Evolutionary conservation across 2,888 invertebrate genomes (phyloP).

Genomic region (Azorinus chamasolen): DNA sequence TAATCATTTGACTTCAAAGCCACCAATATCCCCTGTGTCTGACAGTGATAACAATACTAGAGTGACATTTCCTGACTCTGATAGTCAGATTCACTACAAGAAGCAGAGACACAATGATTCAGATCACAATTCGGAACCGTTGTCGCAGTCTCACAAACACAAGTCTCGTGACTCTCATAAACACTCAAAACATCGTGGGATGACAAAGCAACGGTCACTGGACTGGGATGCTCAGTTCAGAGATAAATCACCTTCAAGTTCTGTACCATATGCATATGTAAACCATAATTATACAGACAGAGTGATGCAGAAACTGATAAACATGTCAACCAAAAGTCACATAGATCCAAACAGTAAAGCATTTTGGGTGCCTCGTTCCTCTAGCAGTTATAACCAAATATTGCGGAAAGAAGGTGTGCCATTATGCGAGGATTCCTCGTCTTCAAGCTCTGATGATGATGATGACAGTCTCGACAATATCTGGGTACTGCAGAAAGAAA

Average conservation of each 20-base stretch:
- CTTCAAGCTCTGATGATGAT: constrained; percentile 72
- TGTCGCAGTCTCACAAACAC: constrained; percentile 68
- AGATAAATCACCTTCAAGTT: constrained; percentile 68
- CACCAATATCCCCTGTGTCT: constrained; percentile 59
- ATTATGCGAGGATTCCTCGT: constrained; percentile 75
- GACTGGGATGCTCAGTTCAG: constrained; percentile 82
- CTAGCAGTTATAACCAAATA: constrained; percentile 75
- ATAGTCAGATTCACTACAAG: constrained; percentile 72
- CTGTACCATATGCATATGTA: constrained; percentile 81
- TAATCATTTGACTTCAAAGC: constrained; percentile 45
- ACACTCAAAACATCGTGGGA: constrained; percentile 70
- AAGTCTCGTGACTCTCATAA: constrained; percentile 68
- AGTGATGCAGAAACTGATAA: constrained; percentile 79
- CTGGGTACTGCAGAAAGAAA: constrained; percentile 80
- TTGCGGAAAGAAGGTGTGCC: constrained; percentile 55
- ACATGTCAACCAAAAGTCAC: constrained; percentile 73
- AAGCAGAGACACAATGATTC: constrained; percentile 73
- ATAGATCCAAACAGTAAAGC: constrained; percentile 70
- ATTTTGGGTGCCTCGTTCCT: constrained; percentile 80
- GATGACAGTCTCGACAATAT: constrained; percentile 78
- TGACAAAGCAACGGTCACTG: constrained; percentile 77
- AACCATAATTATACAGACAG: constrained; percentile 82
- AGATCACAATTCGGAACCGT: constrained; percentile 82
- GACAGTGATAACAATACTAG: constrained; percentile 58
- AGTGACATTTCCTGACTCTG: constrained; percentile 72